These are phyloP conservation scores for Columba livia DNA, from an alignment of 2,113 vertebrate species.

Conservation along the genomic window DNA sequence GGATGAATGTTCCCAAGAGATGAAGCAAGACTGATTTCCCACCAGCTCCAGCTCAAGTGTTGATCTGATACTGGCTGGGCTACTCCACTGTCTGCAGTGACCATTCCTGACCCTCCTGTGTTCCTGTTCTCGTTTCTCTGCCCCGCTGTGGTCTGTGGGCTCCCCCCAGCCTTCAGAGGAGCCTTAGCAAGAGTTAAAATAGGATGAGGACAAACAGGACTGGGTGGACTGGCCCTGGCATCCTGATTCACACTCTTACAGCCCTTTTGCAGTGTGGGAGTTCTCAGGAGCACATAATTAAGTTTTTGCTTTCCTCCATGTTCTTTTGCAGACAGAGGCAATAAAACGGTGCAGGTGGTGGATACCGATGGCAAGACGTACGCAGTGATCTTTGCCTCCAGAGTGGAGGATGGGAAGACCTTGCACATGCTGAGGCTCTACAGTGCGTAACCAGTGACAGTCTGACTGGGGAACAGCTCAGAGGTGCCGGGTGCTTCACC, in stretches of 20 bases:
- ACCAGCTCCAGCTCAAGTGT: not conserved
- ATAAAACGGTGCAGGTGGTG: not conserved
- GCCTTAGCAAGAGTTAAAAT: not conserved
- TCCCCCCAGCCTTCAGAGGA: not conserved
- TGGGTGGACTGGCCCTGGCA: not conserved
- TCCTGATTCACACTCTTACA: not conserved
- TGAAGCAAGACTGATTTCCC: not conserved
- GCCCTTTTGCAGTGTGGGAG: accelerated
- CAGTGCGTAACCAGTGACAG: not conserved
- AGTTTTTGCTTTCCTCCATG: accelerated
- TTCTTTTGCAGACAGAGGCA: conserved; percentile 4
- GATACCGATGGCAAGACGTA: not conserved
- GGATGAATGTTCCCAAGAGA: not conserved
- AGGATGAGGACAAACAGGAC: not conserved
- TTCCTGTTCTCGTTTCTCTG: accelerated
- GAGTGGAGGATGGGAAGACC: not conserved
- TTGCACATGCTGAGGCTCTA: conserved; percentile 42
- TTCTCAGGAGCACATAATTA: not conserved
- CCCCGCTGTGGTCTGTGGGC: not conserved
- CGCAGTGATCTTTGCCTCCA: not conserved
- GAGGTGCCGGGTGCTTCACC: not conserved
- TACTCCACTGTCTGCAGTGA: not conserved
- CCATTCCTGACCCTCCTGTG: not conserved
- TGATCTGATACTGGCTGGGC: not conserved
- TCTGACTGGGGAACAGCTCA: accelerated